Evolutionary conservation across 2,113 vertebrate genomes (phyloP).

Genomic region (Phaethornis superciliosus): DNA sequence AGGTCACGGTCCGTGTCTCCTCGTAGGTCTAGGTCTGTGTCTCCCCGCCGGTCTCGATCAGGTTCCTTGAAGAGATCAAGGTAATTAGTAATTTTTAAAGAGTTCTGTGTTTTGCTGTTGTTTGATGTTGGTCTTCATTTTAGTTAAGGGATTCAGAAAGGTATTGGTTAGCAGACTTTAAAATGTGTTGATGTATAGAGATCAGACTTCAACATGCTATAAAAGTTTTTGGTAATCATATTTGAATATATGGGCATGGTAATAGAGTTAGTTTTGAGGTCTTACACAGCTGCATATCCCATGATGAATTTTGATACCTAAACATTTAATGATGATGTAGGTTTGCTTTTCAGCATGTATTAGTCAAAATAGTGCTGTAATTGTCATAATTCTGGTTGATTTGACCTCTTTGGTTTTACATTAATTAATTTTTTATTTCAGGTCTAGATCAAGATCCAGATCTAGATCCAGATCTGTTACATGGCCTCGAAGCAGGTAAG

Average conservation of each 20-base stretch:
- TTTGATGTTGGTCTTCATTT: rapidly evolving
- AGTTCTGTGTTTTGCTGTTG: rapidly evolving
- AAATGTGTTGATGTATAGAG: not conserved
- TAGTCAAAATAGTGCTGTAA: not conserved
- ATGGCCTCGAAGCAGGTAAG: constrained; percentile 84
- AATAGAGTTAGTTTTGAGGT: rapidly evolving
- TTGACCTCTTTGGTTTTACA: not conserved
- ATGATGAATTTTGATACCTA: not conserved
- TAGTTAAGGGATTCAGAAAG: not conserved
- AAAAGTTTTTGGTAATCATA: not conserved
- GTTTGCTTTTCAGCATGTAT: not conserved
- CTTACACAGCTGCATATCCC: not conserved
- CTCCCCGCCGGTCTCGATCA: constrained; percentile 83
- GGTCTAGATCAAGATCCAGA: constrained; percentile 82
- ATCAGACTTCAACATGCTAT: not conserved
- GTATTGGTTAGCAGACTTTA: not conserved
- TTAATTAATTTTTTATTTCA: constrained; percentile 18
- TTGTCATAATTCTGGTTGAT: not conserved
- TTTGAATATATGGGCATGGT: not conserved
- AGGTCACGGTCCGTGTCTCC: constrained; percentile 85
- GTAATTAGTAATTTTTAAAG: constrained; percentile 53
- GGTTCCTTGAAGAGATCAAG: constrained; percentile 85
- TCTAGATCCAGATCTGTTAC: constrained; percentile 85
- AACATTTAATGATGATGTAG: rapidly evolving
- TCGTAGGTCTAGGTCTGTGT: constrained; percentile 83